phyloP scores from a whole-genome alignment of 1,140 invertebrate species.

The Agraylea sexmaculata region DNA sequence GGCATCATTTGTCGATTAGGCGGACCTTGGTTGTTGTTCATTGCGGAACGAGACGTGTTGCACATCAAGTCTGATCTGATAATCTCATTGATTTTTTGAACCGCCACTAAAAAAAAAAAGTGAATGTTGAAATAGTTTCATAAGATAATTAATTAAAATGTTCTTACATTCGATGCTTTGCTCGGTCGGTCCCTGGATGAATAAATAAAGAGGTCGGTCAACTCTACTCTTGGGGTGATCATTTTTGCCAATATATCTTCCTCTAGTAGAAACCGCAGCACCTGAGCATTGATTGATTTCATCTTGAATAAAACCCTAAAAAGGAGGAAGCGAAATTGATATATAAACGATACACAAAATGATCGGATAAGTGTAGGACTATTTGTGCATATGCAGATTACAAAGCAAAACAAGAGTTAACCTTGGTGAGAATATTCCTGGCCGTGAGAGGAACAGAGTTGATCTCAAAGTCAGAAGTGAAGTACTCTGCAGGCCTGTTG shows the following conservation, averaged over 20 bases:
- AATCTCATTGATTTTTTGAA: conserved; percentile 17
- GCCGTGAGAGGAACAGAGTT: conserved; percentile 15
- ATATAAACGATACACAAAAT: neutral
- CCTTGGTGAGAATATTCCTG: conserved; percentile 20
- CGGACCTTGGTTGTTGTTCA: too few species aligned
- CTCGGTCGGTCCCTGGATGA: conserved; percentile 19
- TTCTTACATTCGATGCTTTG: conserved; percentile 18
- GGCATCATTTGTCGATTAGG: too few species aligned
- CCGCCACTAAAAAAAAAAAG: conserved; percentile 16
- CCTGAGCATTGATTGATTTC: conserved; percentile 19
- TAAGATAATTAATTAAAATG: conserved; percentile 1
- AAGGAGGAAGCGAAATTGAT: conserved; percentile 1
- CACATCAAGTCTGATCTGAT: conserved; percentile 13
- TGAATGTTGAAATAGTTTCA: neutral
- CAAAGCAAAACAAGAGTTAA: conserved; percentile 4
- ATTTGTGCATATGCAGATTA: neutral
- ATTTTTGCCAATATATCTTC: conserved; percentile 18
- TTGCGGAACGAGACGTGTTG: conserved; percentile 11
- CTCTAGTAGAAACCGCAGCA: conserved; percentile 18
- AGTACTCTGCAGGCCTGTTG: too few species aligned
- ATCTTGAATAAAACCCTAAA: conserved; percentile 20
- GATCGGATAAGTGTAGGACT: neutral
- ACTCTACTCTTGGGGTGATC: conserved; percentile 12
- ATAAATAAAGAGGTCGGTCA: conserved; percentile 18
- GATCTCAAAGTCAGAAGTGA: conserved; percentile 18